A percentile compares a stretch with the other conserved stretches of the same genome.
Evolutionary conservation across 2,888 invertebrate species (phyloP).

Genomic region (Heliconius aoede): DNA sequence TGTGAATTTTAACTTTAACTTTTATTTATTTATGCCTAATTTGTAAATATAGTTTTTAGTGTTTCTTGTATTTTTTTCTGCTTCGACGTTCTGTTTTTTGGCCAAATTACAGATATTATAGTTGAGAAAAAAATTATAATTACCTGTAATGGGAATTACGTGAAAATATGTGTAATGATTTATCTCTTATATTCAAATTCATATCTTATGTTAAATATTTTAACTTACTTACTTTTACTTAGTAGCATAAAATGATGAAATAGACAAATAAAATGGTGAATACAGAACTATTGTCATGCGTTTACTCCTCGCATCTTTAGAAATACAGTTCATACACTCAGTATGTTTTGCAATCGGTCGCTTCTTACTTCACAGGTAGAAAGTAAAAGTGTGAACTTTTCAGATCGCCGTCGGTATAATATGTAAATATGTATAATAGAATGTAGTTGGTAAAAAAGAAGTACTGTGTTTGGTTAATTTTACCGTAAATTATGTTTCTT

Average conservation of each 20-base stretch:
- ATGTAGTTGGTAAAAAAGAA: background rate
- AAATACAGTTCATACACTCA: background rate
- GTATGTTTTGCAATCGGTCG: background rate
- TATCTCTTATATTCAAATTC: too few species aligned
- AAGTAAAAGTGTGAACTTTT: constrained; percentile 35
- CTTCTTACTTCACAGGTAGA: constrained; percentile 6
- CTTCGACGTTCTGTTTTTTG: background rate
- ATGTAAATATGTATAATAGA: constrained; percentile 6
- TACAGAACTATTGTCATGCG: background rate
- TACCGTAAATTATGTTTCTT: background rate
- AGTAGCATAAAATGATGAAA: background rate
- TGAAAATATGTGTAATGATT: too few species aligned
- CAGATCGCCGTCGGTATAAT: background rate
- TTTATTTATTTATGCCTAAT: too few species aligned
- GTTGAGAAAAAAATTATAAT: too few species aligned
- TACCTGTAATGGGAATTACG: too few species aligned
- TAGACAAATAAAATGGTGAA: background rate
- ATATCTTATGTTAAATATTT: too few species aligned
- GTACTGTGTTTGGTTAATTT: background rate
- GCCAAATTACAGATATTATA: background rate
- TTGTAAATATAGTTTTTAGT: too few species aligned
- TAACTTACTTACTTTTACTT: background rate
- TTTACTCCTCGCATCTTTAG: background rate
- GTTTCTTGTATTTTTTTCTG: too few species aligned
- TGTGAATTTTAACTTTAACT: too few species aligned